Conservation (phyloP, 2,113 vertebrate genomes). For the Anarrhichthys ocellatus region DNA sequence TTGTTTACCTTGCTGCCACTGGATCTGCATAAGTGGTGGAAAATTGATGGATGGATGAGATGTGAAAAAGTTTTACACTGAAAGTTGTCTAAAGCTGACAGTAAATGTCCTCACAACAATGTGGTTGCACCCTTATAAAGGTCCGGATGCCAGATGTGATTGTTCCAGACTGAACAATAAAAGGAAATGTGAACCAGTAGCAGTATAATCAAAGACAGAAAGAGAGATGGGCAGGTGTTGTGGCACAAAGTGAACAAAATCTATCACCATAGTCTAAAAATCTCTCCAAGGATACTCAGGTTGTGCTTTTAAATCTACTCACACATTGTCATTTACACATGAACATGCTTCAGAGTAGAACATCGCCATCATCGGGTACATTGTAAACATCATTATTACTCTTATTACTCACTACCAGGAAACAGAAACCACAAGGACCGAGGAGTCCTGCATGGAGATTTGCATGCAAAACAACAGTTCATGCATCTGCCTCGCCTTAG, state of each 20-base stretch:
- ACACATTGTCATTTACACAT: constrained; percentile 41
- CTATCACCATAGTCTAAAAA: constrained; percentile 48
- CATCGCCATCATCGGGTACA: neutral
- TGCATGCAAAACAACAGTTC: constrained; percentile 96
- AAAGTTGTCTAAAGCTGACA: neutral
- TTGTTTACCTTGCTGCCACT: neutral
- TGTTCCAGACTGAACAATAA: neutral
- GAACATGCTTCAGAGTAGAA: constrained; percentile 73
- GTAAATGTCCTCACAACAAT: neutral
- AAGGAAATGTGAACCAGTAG: neutral
- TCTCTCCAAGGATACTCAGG: constrained; percentile 41
- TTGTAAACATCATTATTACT: constrained; percentile 59
- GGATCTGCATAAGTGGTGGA: neutral
- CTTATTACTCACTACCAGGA: constrained; percentile 71
- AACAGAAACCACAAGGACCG: constrained; percentile 83
- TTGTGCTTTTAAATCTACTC: constrained; percentile 74
- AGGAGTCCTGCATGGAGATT: constrained; percentile 81
- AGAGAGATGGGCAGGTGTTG: constrained; percentile 16
- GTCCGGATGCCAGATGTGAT: too few relatives aligned
- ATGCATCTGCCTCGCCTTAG: constrained; percentile 88
- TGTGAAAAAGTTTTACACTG: neutral
- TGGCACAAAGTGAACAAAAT: constrained; percentile 35
- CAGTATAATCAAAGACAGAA: neutral
- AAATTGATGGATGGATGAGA: too few relatives aligned
- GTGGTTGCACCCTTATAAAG: neutral